phyloP scores from a whole-genome alignment of 2,888 invertebrate genomes.

The Xanthorhoe spadicearia region DNA sequence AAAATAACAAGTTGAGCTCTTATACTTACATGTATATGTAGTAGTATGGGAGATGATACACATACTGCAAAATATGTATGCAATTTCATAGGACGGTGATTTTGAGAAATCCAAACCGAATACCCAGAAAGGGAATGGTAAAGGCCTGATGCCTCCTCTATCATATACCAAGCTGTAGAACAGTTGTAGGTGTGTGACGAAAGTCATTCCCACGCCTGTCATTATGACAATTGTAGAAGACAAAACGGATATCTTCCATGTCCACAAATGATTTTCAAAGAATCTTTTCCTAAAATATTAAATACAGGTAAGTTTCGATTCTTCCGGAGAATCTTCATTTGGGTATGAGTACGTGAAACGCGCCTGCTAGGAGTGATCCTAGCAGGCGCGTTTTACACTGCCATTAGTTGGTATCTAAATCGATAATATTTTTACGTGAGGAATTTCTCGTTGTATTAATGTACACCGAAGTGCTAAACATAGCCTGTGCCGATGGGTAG shows the following conservation, averaged over 20 bases:
- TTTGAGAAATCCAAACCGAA: constrained; percentile 17
- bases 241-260: constrained; percentile 24
- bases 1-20: background rate
- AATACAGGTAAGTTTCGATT: no score
- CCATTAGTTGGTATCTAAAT: no score
- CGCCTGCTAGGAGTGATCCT: no score
- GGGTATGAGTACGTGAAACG: no score
- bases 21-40: constrained; percentile 30
- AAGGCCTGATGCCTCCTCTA: constrained; percentile 10
- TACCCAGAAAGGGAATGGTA: constrained; percentile 30
- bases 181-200: constrained; percentile 16
- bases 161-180: background rate
- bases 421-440: no score
- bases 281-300: constrained; percentile 31
- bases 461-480: no score
- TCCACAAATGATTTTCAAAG: constrained; percentile 31
- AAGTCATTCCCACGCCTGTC: constrained; percentile 16
- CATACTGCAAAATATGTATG: constrained; percentile 12
- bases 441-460: no score
- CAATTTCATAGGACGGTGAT: constrained; percentile 26
- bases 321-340: no score
- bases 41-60: constrained; percentile 17
- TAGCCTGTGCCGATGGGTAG: no score
- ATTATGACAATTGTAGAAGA: background rate
- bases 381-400: no score